Conservation (phyloP, 2,797 vertebrate species). For the Trematomus bernacchii region DNA sequence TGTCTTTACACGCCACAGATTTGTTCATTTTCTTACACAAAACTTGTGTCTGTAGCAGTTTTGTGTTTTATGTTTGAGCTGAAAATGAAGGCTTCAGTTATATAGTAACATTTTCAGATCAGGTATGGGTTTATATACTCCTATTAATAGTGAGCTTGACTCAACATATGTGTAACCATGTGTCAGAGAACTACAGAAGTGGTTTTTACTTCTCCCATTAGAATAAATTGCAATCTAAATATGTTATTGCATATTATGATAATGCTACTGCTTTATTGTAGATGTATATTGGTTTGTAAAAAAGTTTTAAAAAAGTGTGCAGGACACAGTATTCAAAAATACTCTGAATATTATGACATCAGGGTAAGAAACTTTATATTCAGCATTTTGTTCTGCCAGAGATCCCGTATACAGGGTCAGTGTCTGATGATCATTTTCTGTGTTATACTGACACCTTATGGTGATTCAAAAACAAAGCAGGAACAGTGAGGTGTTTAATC, state of each 20-base stretch:
- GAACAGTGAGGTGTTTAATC: background rate
- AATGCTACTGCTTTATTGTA: background rate
- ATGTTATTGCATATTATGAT: background rate
- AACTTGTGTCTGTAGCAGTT: background rate
- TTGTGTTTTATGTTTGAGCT: background rate
- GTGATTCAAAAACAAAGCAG: background rate
- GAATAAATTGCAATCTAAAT: background rate
- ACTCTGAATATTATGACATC: background rate
- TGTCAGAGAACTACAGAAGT: background rate
- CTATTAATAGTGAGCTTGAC: background rate
- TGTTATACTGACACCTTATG: slow-evolving; percentile 62
- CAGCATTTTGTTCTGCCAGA: background rate
- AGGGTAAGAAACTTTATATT: background rate
- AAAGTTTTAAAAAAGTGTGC: background rate
- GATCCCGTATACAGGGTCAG: background rate
- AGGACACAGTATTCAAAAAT: background rate
- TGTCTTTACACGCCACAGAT: background rate
- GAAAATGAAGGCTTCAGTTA: background rate
- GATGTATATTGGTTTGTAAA: background rate
- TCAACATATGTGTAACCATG: background rate
- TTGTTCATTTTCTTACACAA: background rate
- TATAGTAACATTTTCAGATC: too few species aligned
- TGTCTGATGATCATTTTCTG: background rate
- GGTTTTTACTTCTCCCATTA: background rate
- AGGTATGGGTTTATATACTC: background rate